Conservation (phyloP, 2,888 invertebrate genomes). For the Stenolophus ochropezus region DNA sequence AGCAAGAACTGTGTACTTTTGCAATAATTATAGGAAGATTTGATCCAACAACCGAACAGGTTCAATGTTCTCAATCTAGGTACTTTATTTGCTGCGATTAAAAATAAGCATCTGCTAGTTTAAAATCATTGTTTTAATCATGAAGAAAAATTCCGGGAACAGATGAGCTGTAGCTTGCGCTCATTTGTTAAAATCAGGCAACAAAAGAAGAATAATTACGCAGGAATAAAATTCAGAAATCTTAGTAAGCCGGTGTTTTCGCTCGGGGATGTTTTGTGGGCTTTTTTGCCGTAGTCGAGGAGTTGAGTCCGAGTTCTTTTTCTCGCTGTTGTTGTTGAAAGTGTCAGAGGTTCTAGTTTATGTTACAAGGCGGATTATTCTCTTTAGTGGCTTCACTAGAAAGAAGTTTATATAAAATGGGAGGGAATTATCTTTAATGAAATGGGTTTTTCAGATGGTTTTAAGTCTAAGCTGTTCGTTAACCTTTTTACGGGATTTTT, state of each 20-base stretch:
- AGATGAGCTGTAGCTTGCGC: slow-evolving; percentile 6
- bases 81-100: neutral
- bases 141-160: slow-evolving; percentile 17
- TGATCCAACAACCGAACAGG: neutral
- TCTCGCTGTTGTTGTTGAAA: slow-evolving; percentile 20
- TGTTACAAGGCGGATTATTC: slow-evolving; percentile 42
- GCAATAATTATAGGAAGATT: slow-evolving; percentile 12
- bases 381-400: slow-evolving; percentile 31
- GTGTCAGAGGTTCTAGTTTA: slow-evolving; percentile 42
- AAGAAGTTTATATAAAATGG: slow-evolving; percentile 43
- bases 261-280: neutral
- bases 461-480: slow-evolving; percentile 30
- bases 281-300: slow-evolving; percentile 1
- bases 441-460: slow-evolving; percentile 25
- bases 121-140: slow-evolving; percentile 36
- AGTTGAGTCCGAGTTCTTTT: slow-evolving; percentile 1
- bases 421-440: slow-evolving; percentile 42
- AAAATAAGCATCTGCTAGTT: slow-evolving; percentile 42
- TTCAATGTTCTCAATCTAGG: slow-evolving; percentile 4
- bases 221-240: slow-evolving; percentile 57
- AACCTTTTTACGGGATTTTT: slow-evolving; percentile 20
- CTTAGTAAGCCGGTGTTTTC: slow-evolving; percentile 18
- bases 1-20: slow-evolving; percentile 22
- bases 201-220: slow-evolving; percentile 59
- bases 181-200: slow-evolving; percentile 57